Conservation (phyloP, 2,113 vertebrate species). For the Canis aureus region DNA sequence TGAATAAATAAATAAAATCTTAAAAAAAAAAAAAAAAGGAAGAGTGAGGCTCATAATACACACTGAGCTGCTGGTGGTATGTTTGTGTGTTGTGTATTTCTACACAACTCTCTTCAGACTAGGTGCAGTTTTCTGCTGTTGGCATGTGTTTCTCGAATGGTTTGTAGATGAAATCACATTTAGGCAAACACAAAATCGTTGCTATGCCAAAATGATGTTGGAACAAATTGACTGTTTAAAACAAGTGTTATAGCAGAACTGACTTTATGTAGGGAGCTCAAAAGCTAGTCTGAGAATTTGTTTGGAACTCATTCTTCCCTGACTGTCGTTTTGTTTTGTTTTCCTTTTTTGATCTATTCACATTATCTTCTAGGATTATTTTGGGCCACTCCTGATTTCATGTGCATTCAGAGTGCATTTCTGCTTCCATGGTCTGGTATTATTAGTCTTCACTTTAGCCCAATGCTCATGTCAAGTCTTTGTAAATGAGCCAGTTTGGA, state of each 20-base stretch:
- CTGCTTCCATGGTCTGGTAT: background rate
- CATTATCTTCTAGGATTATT: background rate
- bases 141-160: background rate
- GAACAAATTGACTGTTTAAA: background rate
- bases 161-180: background rate
- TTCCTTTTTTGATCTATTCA: background rate
- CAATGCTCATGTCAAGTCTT: conserved; percentile 22
- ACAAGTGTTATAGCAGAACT: background rate
- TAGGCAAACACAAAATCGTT: background rate
- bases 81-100: background rate
- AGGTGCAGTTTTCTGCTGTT: background rate
- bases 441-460: conserved; percentile 35
- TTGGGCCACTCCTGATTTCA: conserved; percentile 63
- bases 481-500: conserved; percentile 24
- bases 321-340: background rate
- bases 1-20: too few species aligned
- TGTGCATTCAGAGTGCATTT: conserved; percentile 19
- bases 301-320: background rate
- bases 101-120: background rate
- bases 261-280: background rate
- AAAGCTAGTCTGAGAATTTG: background rate
- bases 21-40: too few species aligned
- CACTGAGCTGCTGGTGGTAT: background rate
- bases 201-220: background rate
- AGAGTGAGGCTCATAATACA: background rate